These are phyloP conservation scores for Cryptophagus acutangulus DNA, from an alignment of 2,888 invertebrate genomes.

Conservation along the genomic window DNA sequence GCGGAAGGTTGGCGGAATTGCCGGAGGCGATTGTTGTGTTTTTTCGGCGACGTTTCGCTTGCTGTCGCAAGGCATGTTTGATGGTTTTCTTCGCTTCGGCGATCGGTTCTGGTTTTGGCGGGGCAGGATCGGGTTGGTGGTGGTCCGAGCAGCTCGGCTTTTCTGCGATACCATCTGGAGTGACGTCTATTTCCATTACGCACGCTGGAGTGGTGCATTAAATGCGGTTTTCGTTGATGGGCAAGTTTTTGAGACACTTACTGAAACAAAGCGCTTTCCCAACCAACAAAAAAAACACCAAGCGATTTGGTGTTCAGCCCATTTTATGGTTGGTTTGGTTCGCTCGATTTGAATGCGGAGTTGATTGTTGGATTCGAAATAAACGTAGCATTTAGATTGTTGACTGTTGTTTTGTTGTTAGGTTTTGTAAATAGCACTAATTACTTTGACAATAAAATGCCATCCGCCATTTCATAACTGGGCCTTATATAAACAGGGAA, in stretches of 20 bases:
- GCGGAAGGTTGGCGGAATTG: conserved; percentile 58
- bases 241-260: conserved; percentile 22
- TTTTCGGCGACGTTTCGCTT: conserved; percentile 73
- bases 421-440: conserved; percentile 29
- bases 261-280: conserved; percentile 28
- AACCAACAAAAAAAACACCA: not conserved
- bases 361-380: conserved; percentile 21
- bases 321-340: conserved; percentile 26
- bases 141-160: conserved; percentile 24
- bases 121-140: too few relatives aligned
- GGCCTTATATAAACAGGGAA: conserved; percentile 40
- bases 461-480: conserved; percentile 49
- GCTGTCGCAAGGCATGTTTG: conserved; percentile 71
- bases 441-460: conserved; percentile 42
- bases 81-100: conserved; percentile 55
- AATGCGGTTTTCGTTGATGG: conserved; percentile 23
- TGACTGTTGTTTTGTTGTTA: conserved; percentile 21
- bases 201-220: conserved; percentile 29
- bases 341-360: not conserved
- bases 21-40: conserved; percentile 66
- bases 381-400: conserved; percentile 26
- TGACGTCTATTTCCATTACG: conserved; percentile 50
- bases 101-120: conserved; percentile 22
- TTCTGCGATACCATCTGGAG: conserved; percentile 40
- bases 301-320: too few relatives aligned